These are phyloP conservation scores for Drosophila imparisetae DNA, from an alignment of 2,888 invertebrate genomes.

Conservation along the genomic window DNA sequence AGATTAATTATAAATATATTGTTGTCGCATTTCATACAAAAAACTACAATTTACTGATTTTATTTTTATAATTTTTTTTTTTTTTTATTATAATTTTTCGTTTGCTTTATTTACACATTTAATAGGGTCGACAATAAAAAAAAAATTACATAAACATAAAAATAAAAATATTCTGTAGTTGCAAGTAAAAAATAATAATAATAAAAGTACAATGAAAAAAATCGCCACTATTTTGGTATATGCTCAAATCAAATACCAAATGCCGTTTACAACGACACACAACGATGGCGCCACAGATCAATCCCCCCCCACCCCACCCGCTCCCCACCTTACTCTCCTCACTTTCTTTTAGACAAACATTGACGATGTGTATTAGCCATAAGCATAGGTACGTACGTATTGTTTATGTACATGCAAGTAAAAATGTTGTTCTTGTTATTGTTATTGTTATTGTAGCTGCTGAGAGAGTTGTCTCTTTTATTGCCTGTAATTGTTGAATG, in stretches of 20 bases:
- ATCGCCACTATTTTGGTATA: slow-evolving; percentile 47
- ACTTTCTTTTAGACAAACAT: slow-evolving; percentile 14
- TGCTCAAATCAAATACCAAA: slow-evolving; percentile 41
- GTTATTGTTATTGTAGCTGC: not conserved
- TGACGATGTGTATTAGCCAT: slow-evolving; percentile 1
- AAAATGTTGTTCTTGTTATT: slow-evolving; percentile 1
- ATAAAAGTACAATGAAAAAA: slow-evolving; percentile 48
- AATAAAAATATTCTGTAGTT: slow-evolving; percentile 34
- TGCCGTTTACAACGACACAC: slow-evolving; percentile 46
- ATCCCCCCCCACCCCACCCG: not conserved
- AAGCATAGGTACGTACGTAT: not conserved
- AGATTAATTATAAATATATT: not conserved
- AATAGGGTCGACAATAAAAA: slow-evolving; percentile 45
- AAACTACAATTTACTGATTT: not conserved
- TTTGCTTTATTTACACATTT: slow-evolving; percentile 58
- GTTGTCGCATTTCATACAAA: not conserved
- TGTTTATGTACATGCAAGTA: slow-evolving; percentile 23
- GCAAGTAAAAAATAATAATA: slow-evolving; percentile 30
- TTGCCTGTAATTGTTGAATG: slow-evolving; percentile 3
- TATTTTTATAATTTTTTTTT: slow-evolving; percentile 36
- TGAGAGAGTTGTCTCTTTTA: slow-evolving; percentile 26
- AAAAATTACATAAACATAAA: slow-evolving; percentile 26
- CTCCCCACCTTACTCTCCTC: no score
- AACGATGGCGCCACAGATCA: slow-evolving; percentile 26
- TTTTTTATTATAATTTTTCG: slow-evolving; percentile 48